phyloP scores from a whole-genome alignment of 2,113 vertebrate species.

The Salvelinus namaycush region DNA sequence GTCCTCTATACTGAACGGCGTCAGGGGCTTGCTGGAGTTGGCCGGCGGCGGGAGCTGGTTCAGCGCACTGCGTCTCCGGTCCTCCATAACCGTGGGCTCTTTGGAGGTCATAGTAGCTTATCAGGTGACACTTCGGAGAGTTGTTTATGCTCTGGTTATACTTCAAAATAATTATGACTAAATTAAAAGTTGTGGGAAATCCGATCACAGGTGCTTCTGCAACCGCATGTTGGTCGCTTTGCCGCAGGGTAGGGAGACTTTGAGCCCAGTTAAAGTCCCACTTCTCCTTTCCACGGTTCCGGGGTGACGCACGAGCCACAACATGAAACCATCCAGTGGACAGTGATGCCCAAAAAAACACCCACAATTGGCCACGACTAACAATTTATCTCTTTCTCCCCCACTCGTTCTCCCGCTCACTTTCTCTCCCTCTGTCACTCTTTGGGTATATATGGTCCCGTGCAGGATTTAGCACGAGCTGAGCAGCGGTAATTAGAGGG shows the following conservation, averaged over 20 bases:
- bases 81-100: conserved; percentile 80
- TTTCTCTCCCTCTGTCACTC: conserved; percentile 61
- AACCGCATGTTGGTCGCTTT: conserved; percentile 44
- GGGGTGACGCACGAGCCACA: conserved; percentile 65
- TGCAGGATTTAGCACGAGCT: conserved; percentile 82
- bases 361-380: conserved; percentile 87
- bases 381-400: conserved; percentile 78
- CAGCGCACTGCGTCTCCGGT: conserved; percentile 84
- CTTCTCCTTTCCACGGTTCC: conserved; percentile 61
- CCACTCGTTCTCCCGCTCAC: conserved; percentile 28
- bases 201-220: conserved; percentile 58
- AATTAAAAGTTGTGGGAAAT: conserved; percentile 2
- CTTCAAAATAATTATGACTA: not conserved
- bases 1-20: conserved; percentile 94
- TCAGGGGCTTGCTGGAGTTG: conserved; percentile 93
- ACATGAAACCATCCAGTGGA: conserved; percentile 62
- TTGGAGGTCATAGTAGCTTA: conserved; percentile 85
- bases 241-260: conserved; percentile 49
- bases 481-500: conserved; percentile 91
- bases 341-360: conserved; percentile 78
- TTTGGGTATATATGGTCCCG: conserved; percentile 73
- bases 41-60: conserved; percentile 90
- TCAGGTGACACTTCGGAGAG: conserved; percentile 1
- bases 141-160: not conserved
- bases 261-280: conserved; percentile 39